phyloP scores from a whole-genome alignment of 1,140 invertebrate species.

The Lordiphosa clarofinis region DNA sequence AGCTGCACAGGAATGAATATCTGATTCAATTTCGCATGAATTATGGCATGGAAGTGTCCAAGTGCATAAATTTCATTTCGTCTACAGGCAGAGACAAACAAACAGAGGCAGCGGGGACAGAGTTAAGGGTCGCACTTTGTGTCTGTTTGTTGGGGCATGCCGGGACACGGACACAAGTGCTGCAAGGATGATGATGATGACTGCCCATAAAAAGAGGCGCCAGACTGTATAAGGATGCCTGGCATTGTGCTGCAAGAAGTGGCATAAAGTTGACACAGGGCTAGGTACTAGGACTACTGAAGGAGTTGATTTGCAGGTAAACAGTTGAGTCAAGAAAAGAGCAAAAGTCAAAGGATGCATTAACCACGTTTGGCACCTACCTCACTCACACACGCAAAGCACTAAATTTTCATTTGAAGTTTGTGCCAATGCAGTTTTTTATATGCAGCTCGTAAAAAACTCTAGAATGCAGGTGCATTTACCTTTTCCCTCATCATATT shows the following conservation, averaged over 20 bases:
- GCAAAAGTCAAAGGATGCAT: slow-evolving; percentile 42
- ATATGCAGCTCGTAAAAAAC: slow-evolving; percentile 23
- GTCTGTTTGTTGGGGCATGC: slow-evolving; percentile 61
- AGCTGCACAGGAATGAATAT: slow-evolving; percentile 74
- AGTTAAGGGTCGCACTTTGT: slow-evolving; percentile 51
- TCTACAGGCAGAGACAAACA: slow-evolving; percentile 27
- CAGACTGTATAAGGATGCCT: slow-evolving; percentile 65
- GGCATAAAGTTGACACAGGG: slow-evolving; percentile 68
- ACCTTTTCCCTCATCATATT: slow-evolving; percentile 46
- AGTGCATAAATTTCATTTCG: slow-evolving; percentile 78
- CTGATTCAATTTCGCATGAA: slow-evolving; percentile 78
- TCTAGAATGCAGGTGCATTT: slow-evolving; percentile 40
- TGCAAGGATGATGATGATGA: slow-evolving; percentile 38
- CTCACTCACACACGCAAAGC: neutral
- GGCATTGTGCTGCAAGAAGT: slow-evolving; percentile 62
- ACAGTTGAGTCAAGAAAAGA: slow-evolving; percentile 61
- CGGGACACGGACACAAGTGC: slow-evolving; percentile 46
- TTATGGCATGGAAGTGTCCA: slow-evolving; percentile 74
- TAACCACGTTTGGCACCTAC: slow-evolving; percentile 1
- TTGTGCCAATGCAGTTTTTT: slow-evolving; percentile 15
- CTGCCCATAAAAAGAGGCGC: slow-evolving; percentile 67
- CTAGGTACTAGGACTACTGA: slow-evolving; percentile 30
- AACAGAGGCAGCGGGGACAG: slow-evolving; percentile 16
- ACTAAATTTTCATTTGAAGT: slow-evolving; percentile 12
- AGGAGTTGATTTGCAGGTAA: slow-evolving; percentile 71